Evolutionary conservation across 2,888 invertebrate species (phyloP).

Genomic region (Agrochola macilenta): DNA sequence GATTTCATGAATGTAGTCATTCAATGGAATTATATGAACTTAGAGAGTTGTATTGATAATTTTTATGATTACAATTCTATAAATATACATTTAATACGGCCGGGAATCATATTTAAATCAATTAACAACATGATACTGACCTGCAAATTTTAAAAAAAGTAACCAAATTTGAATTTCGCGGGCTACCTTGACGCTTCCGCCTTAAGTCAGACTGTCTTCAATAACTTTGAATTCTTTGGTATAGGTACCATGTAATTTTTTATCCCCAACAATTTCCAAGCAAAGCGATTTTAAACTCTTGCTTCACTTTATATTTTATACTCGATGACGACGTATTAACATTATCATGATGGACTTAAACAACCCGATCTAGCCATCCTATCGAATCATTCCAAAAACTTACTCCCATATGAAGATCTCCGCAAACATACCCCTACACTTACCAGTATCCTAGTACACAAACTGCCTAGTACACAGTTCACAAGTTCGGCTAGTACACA

Average conservation of each 20-base stretch:
- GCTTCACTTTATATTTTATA: background rate
- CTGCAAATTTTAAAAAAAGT: no score
- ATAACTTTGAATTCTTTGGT: background rate
- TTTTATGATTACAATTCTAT: no score
- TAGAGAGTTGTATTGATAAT: no score
- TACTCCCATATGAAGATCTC: slow-evolving; percentile 6
- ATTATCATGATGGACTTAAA: background rate
- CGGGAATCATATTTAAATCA: no score
- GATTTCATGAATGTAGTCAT: no score
- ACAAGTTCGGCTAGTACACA: slow-evolving; percentile 13
- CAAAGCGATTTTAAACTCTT: background rate
- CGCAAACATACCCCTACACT: slow-evolving; percentile 18
- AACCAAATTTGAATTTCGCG: no score
- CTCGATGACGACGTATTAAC: background rate
- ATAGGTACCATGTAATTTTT: no score
- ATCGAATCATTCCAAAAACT: background rate
- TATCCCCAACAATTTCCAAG: background rate
- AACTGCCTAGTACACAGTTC: background rate
- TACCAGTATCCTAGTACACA: slow-evolving; percentile 17
- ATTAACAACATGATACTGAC: no score
- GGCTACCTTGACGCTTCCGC: no score
- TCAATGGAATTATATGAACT: no score
- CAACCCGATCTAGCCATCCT: background rate
- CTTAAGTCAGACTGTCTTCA: background rate
- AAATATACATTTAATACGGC: no score